Evolutionary conservation across 2,797 vertebrate species (phyloP).

Genomic region (Centroberyx gerrardi): DNA sequence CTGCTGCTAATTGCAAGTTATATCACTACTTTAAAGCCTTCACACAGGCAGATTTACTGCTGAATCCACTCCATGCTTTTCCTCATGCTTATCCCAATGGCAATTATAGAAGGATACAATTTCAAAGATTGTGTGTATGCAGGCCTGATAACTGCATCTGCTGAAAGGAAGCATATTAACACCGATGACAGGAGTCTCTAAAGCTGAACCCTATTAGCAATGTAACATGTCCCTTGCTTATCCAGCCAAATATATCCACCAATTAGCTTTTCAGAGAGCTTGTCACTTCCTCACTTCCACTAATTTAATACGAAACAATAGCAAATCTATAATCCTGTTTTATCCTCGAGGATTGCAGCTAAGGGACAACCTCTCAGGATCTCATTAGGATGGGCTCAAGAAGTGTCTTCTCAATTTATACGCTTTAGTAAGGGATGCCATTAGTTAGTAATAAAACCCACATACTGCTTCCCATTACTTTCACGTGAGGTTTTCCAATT

Average conservation of each 20-base stretch:
- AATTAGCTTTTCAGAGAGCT: conserved; percentile 51
- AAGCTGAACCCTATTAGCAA: conserved; percentile 55
- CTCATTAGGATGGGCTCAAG: conserved; percentile 46
- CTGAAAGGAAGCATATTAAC: conserved; percentile 47
- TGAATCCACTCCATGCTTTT: conserved; percentile 23
- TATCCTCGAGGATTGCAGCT: conserved; percentile 46
- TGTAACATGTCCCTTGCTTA: conserved; percentile 34
- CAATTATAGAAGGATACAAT: conserved; percentile 26
- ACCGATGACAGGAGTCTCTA: conserved; percentile 56
- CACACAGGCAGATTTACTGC: conserved; percentile 21
- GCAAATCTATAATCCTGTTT: conserved; percentile 54
- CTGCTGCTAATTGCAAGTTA: conserved; percentile 31
- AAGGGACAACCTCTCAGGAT: conserved; percentile 35
- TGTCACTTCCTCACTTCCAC: conserved; percentile 55
- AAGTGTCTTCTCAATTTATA: conserved; percentile 31
- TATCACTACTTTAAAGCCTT: conserved; percentile 37
- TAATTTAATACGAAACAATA: conserved; percentile 68
- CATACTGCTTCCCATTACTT: conserved; percentile 10
- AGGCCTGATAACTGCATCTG: conserved; percentile 23
- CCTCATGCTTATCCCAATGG: conserved; percentile 8
- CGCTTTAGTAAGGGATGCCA: conserved; percentile 23
- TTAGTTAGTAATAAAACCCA: conserved; percentile 30
- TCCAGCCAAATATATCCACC: conserved; percentile 28
- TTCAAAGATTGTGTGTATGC: conserved; percentile 31
- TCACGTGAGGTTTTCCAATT: conserved; percentile 13